Conservation (phyloP, 2,888 invertebrate species). For the Chironomus tentans region DNA sequence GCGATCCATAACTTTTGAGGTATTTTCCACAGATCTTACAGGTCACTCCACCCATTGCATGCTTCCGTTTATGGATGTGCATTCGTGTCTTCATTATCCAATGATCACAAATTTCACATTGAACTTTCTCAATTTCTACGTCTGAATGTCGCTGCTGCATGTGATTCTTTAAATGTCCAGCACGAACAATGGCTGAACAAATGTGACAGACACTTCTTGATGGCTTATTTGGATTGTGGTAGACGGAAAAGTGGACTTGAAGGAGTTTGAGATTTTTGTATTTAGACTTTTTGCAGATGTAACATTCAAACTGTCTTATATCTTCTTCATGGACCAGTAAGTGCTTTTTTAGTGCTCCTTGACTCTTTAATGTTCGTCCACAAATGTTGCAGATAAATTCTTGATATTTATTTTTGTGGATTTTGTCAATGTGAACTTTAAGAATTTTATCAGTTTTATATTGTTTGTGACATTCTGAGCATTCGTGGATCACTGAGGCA, state of each 20-base stretch:
- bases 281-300: not conserved
- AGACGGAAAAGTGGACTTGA: not conserved
- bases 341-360: not conserved
- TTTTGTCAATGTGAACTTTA: not conserved
- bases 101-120: not conserved
- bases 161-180: not conserved
- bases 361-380: not conserved
- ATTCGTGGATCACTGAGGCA: not conserved
- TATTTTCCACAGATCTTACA: not conserved
- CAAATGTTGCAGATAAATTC: not conserved
- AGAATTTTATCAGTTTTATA: not conserved
- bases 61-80: not conserved
- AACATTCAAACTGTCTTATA: not conserved
- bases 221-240: not conserved
- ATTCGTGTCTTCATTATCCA: not conserved
- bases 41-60: not conserved
- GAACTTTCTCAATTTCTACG: not conserved
- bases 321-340: not conserved
- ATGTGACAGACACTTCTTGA: not conserved
- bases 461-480: not conserved
- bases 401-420: not conserved
- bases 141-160: not conserved
- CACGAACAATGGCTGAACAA: not conserved
- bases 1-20: not conserved
- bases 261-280: not conserved